Evolutionary conservation across 2,113 vertebrate genomes (phyloP), one percentile per base, ranked within the genome.

Genomic region (Trichomycterus rosablanca): DNA sequence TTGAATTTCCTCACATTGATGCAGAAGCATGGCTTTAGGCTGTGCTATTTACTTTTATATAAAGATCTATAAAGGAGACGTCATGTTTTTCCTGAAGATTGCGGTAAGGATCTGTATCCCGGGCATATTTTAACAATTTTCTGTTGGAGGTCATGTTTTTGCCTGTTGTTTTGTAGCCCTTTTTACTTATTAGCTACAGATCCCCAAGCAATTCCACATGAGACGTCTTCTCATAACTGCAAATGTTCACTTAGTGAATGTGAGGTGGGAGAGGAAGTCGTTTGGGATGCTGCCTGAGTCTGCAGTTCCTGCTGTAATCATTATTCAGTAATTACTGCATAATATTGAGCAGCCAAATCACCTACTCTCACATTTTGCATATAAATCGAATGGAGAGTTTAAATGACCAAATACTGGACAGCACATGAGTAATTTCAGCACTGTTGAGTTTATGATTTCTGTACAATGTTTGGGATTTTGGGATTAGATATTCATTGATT

Each of bases 261-360:
- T 15, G 35, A 34, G 58, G 52, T 24, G 11, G 7, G 12, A 10
- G 15, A 39, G 12, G 14, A 15, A 14, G 34, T 37, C 7, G 9
- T 42, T 44, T 63, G 26, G 7, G 28, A 45, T n/a, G n/a, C n/a
- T n/a, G n/a, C n/a, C n/a, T n/a, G n/a, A n/a, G n/a, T 22, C 48
- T 42, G 5, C 16, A 39, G 10, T 42, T 46, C 50, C 14, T 51
- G 11, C 26, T 4, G 26, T 30, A 30, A 30, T 30, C 26, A 35
- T 45, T 48, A n/a, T 22, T 40, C 26, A 11, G 28, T 65, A 64
- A 53, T 70, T 55, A 65, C 23, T 52, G 63, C 20, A 45, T 59
- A 48, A 44, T 19, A 26, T 58, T 52, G 20, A 14, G 59, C 52
- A 18, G 14, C 34, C 26, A n/a, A 26, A 26, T 45, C 30, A 0